Base-by-base conservation (phyloP, 2,888 invertebrate genomes). In the Drosophila maculinotata region DNA sequence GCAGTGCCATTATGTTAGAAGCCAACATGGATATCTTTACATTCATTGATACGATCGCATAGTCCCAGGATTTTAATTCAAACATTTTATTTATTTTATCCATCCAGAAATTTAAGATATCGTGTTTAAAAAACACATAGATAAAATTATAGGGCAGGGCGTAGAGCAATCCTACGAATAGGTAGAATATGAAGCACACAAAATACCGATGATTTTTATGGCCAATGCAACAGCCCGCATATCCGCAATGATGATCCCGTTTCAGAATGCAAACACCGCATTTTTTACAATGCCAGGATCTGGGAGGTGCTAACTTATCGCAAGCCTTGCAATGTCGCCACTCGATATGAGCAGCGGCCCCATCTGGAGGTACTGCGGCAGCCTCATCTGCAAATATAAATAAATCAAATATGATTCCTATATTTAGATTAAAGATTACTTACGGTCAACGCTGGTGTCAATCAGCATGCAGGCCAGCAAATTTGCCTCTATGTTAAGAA, bases 181-280 rank as follows among this genome's bases (percentile, higher is more conserved):
- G 91, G 87, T 97, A 95, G 30, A 95, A 90, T 0, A 96, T 92
- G 89, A 97, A 95, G 90, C 95, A 93, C 44, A 97, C 92, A 86
- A 98, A 98, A 90, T 95, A 97, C 87, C 98, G 94, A 76, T 96
- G 95, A 91, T 98, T 98, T 63, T 92, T 92, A 89, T 96, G 95
- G 1, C 98, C 98, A 39, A 98, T 92, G 89, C 98, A 98, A 87
- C 95, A 95, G 15, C 96, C 96, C 28, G 96, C 95, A 90, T 98
- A 98, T 72, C 95, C 94, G 89, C 98, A 96, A 89, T 97, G 96
- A 92, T 96, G 97, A 90, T 97, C 97, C 69, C 98, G 93, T 91
- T 96, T 97, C 48, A 91, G 33, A 48, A 98, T 94, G 90, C 99
- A 99, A 5, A 93, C 92, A 70, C 95, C 93, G 91, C 99, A 99